phyloP scores from a whole-genome alignment of 2,113 vertebrate species.

The Engystomops pustulosus region DNA sequence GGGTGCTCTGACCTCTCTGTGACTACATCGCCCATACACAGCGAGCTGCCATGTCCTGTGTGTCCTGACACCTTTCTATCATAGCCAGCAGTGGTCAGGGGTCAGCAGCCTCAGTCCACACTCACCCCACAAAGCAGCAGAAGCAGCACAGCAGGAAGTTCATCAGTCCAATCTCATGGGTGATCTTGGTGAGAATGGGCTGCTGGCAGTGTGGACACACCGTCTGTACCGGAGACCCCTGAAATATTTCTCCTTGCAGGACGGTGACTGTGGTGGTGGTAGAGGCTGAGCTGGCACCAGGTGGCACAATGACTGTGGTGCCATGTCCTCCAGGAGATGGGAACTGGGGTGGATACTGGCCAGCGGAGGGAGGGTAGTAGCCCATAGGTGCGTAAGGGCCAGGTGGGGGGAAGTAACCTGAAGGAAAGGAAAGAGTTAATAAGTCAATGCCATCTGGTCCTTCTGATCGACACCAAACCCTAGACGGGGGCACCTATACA shows the following conservation, averaged over 20 bases:
- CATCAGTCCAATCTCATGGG: conserved; percentile 92
- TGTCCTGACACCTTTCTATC: no score
- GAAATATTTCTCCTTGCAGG: conserved; percentile 96
- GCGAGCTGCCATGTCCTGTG: no score
- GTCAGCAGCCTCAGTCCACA: no score
- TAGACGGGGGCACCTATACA: no score
- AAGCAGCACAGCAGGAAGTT: conserved; percentile 95
- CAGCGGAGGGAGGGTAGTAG: conserved; percentile 75
- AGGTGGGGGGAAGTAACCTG: conserved; percentile 75
- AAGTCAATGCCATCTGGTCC: neutral
- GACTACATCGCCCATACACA: no score
- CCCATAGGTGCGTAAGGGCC: conserved; percentile 75
- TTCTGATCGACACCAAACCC: no score
- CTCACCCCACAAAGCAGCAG: conserved; percentile 96
- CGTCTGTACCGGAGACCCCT: conserved; percentile 89
- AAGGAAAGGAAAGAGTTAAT: conserved; percentile 46
- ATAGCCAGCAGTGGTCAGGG: no score
- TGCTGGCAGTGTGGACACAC: conserved; percentile 98
- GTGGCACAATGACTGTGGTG: conserved; percentile 86
- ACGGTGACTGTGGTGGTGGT: conserved; percentile 87
- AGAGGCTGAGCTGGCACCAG: conserved; percentile 72
- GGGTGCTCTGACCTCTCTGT: no score
- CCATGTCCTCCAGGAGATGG: conserved; percentile 83
- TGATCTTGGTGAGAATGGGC: conserved; percentile 92
- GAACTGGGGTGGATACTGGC: conserved; percentile 79